Percentiles rank a stretch among this genome's conserved stretches.
Conservation (phyloP, 2,888 invertebrate genomes). For the Morpho achilles region DNA sequence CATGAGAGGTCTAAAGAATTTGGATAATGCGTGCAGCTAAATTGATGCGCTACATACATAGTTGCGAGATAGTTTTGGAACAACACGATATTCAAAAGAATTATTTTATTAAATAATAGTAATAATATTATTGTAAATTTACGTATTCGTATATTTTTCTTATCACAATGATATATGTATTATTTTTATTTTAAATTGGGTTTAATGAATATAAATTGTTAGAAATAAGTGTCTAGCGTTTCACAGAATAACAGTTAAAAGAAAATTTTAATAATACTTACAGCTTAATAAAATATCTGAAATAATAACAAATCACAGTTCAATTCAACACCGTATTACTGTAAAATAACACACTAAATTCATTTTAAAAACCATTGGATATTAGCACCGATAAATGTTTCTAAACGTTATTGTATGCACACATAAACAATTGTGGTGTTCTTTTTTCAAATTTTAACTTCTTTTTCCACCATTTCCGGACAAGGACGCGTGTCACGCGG, state of each 20-base stretch:
- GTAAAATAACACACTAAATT: background rate
- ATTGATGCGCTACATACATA: slow-evolving; percentile 62
- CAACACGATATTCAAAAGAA: slow-evolving; percentile 41
- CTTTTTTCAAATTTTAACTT: slow-evolving; percentile 2
- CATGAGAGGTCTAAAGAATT: slow-evolving; percentile 43
- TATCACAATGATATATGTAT: no score
- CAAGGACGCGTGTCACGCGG: slow-evolving; percentile 46
- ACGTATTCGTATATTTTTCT: no score
- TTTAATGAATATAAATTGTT: no score
- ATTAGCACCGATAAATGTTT: no score
- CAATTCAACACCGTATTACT: background rate
- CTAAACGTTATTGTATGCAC: background rate
- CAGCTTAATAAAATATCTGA: slow-evolving; percentile 9
- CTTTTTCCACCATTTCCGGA: slow-evolving; percentile 10
- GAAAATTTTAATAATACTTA: slow-evolving; percentile 1
- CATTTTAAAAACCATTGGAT: background rate
- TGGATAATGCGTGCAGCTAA: slow-evolving; percentile 56
- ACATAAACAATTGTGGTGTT: background rate
- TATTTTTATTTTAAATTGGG: no score
- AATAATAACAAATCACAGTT: slow-evolving; percentile 15
- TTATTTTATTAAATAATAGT: background rate
- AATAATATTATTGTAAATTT: no score
- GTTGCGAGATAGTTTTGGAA: slow-evolving; percentile 55
- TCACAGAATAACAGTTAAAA: no score
- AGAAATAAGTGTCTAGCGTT: no score